Base-by-base conservation (phyloP, 2,797 vertebrate genomes). In the Onychomys leucogaster region DNA sequence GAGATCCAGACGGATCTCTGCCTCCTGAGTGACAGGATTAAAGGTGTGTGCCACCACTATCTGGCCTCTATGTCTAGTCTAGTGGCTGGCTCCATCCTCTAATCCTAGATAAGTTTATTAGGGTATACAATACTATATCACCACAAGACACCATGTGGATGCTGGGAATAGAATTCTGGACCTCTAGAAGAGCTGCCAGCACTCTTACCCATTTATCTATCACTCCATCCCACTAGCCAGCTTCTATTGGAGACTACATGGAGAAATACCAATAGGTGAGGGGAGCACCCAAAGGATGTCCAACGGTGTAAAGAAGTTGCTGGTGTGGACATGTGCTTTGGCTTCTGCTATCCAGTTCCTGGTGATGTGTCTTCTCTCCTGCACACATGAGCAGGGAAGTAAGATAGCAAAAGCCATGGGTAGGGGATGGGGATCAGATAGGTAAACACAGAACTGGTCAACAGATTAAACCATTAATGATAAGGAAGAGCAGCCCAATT, bases 221-320 rank as follows among this genome's bases (percentile, higher is more conserved):
- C 78, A 7, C n/a, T 37, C 12, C 12, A 59, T 23, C 57, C n/a
- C 80, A 17, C 65, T 88, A 43, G 46, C 52, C 37, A 71, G 83
- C 37, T 76, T 46, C 76, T 43, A 5, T 77, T 52, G 52, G 37
- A n/a, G 63, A 91, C 14, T 29, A 81, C 46, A 55, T 1, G 86
- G 71, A 85, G 81, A 97, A 94, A 95, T 49, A 29, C 85, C 78
- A 82, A 71, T n/a, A 94, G 67, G 76, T 87, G 78, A 85, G 55
- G 89, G 89, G 87, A 85, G n/a, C 61, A 88, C 73, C 37, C 67
- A 93, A 90, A 2, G 69, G 59, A 67, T 76, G 87, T 61, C 43
- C 52, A 67, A 4, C 55, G 59, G 82, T 86, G 16, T 71, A 59
- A 69, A 77, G 83, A 63, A 89, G 52, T 63, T 76, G 73, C 76